Evolutionary conservation across 2,888 invertebrate genomes (phyloP).

Genomic region (Azorinus chamasolen): DNA sequence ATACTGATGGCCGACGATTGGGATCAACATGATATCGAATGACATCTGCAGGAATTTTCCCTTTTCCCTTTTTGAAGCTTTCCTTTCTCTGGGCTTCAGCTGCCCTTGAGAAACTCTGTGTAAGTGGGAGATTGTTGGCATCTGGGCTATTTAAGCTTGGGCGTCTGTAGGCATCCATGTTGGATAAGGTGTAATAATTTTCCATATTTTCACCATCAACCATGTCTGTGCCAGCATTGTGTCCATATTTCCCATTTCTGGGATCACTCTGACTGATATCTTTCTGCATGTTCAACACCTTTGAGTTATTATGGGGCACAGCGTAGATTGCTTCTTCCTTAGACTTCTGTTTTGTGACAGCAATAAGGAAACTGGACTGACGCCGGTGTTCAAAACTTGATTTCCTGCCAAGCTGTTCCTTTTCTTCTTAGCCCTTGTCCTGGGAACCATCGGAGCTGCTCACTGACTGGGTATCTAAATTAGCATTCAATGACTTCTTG

Average conservation of each 20-base stretch:
- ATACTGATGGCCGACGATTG: constrained; percentile 55
- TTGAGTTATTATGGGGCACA: constrained; percentile 66
- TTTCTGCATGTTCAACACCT: constrained; percentile 44
- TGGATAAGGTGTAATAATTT: constrained; percentile 76
- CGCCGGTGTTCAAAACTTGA: constrained; percentile 77
- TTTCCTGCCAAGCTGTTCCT: constrained; percentile 48
- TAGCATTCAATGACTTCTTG: constrained; percentile 47
- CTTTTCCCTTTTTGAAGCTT: constrained; percentile 78
- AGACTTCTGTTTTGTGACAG: constrained; percentile 75
- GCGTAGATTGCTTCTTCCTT: constrained; percentile 64
- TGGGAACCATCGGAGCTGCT: no score
- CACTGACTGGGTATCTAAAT: no score
- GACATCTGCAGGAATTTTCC: constrained; percentile 77
- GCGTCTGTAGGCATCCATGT: constrained; percentile 78
- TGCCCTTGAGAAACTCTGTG: constrained; percentile 67
- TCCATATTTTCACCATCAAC: constrained; percentile 69
- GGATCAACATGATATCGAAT: constrained; percentile 75
- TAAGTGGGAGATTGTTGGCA: constrained; percentile 64
- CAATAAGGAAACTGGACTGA: constrained; percentile 83
- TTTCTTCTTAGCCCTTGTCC: constrained; percentile 6
- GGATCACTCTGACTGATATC: constrained; percentile 27
- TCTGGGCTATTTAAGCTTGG: constrained; percentile 73
- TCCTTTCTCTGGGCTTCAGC: constrained; percentile 76
- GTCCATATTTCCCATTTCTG: constrained; percentile 20
- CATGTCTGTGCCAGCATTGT: constrained; percentile 47